Conservation (phyloP, 2,888 invertebrate genomes). For the Nymphalis urticae region DNA sequence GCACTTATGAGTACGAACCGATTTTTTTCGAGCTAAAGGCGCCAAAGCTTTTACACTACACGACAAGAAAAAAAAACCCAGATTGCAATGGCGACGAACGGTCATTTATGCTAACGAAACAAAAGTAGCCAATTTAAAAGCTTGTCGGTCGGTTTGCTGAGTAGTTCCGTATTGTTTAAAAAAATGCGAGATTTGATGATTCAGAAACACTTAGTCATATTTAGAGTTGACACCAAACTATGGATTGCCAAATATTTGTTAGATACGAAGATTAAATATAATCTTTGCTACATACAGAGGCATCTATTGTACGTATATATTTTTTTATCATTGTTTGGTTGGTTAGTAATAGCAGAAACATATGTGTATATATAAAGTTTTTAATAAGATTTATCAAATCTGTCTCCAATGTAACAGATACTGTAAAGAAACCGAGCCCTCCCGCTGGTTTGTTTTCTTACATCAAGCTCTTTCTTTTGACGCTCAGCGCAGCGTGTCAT, state of each 20-base stretch:
- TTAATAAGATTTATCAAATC: slow-evolving; percentile 48
- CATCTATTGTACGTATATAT: background rate
- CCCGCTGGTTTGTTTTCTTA: slow-evolving; percentile 74
- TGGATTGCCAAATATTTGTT: background rate
- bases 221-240: background rate
- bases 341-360: background rate
- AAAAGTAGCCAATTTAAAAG: slow-evolving; percentile 61
- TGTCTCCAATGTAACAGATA: slow-evolving; percentile 31
- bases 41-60: slow-evolving; percentile 74
- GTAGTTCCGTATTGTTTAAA: slow-evolving; percentile 45
- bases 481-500: slow-evolving; percentile 58
- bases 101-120: slow-evolving; percentile 68
- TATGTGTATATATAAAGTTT: background rate
- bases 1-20: slow-evolving; percentile 60
- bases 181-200: slow-evolving; percentile 45
- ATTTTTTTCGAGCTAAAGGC: slow-evolving; percentile 62
- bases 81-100: slow-evolving; percentile 57
- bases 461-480: slow-evolving; percentile 58
- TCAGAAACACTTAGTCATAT: slow-evolving; percentile 50
- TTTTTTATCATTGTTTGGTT: background rate
- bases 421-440: slow-evolving; percentile 42
- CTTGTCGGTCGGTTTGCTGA: slow-evolving; percentile 45
- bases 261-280: background rate
- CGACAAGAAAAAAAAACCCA: slow-evolving; percentile 56
- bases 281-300: background rate